Evolutionary conservation across 2,797 vertebrate genomes (phyloP).

Genomic region (Cichlasoma orientale): DNA sequence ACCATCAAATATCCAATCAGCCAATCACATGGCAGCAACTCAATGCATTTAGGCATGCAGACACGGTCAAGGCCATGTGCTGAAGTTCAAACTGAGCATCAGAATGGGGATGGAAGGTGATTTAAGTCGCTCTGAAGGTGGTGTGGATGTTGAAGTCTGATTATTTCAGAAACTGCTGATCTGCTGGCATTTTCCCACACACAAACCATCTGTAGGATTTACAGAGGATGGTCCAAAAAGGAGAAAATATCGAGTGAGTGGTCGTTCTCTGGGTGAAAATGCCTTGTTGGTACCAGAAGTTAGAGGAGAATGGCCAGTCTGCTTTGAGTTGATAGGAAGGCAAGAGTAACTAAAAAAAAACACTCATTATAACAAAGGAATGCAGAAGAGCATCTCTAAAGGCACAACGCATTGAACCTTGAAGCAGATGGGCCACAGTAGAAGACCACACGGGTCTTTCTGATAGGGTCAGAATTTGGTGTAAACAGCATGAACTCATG

Average conservation of each 20-base stretch:
- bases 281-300: background rate
- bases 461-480: background rate
- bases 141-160: background rate
- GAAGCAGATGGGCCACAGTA: background rate
- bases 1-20: background rate
- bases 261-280: background rate
- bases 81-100: too few species aligned
- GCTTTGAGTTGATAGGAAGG: accelerated
- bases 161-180: background rate
- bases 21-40: background rate
- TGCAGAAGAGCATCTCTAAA: accelerated
- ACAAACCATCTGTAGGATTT: background rate
- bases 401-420: accelerated
- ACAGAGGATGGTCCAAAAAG: background rate
- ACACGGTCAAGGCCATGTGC: too few species aligned
- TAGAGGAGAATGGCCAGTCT: background rate
- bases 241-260: too few species aligned
- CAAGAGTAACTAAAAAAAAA: background rate
- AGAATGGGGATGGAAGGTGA: accelerated
- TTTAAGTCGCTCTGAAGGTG: background rate
- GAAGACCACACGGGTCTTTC: too few species aligned
- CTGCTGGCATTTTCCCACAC: background rate
- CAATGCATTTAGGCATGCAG: too few species aligned
- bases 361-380: background rate
- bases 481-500: too few species aligned